Base-by-base conservation (phyloP, 1,140 invertebrate species). In the Zaprionus africanus region DNA sequence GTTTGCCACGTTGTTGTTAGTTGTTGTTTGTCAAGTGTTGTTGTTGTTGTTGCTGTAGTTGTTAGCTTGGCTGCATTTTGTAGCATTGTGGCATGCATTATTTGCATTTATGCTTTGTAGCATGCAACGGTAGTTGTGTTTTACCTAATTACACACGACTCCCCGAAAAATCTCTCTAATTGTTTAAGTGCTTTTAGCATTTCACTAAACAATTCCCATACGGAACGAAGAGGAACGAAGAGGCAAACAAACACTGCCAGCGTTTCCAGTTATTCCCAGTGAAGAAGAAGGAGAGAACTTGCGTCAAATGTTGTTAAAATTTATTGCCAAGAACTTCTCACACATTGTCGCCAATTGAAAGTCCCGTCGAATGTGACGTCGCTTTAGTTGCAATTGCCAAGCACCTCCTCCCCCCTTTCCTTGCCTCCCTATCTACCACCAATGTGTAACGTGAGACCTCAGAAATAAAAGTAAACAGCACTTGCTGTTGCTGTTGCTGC, bases 141-240 rank as follows among this genome's bases (percentile, higher is more conserved):
- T 88, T 88, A 88, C 84, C 84, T 88, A 88, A 87, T 87, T 81
- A 87, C 81, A 88, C 78, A 87, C 61, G 64, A 67, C 60, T 71
- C 43, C 67, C 67, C 67, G 26, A 46, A 61, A 72, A 76, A 76
- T 76, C 58, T 86, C 66, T 87, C 83, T 88, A 88, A 88, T 90
- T 88, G 85, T 84, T 88, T 88, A 88, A 88, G 84, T 88, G 84
- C 78, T 88, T 88, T 88, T 84, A 90, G 85, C 84, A 74, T 88
- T 88, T 84, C 67, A 77, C 84, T 76, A 87, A 87, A 87, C 77
- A 83, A 88, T 88, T 87, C 83, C 70, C 81, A 88, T 82, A 87
- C 67, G 72, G 76, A 87, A 51, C 46, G 34, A 31, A 56, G 71
- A 54, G 46, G 53, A 46, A 78, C 28, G 28, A n/a, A n/a, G 1